Conservation (phyloP, 1,140 invertebrate species). For the Eriosoma lanigerum region DNA sequence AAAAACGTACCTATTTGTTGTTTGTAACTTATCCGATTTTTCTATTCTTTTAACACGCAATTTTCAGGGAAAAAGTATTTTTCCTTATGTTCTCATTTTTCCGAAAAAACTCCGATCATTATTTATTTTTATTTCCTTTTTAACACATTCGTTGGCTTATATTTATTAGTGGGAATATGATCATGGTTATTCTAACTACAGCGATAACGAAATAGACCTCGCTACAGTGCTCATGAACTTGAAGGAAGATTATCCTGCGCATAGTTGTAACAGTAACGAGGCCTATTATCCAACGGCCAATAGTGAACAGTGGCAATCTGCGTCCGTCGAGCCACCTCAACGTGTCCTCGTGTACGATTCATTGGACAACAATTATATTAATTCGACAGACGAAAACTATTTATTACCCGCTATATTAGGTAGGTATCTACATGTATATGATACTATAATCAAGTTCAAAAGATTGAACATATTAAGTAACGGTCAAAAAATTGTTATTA, state of each 20-base stretch:
- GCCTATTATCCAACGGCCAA: background rate
- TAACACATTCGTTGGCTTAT: too few species aligned
- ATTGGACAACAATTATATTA: background rate
- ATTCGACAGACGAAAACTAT: background rate
- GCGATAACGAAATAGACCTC: constrained; percentile 40
- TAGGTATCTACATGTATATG: background rate
- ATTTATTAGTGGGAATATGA: constrained; percentile 39
- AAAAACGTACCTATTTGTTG: too few species aligned
- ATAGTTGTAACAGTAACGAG: background rate
- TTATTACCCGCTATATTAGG: constrained; percentile 16
- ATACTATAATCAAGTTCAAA: too few species aligned
- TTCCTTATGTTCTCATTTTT: too few species aligned
- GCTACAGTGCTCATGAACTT: constrained; percentile 36
- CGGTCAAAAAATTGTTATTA: too few species aligned
- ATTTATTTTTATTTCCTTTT: too few species aligned
- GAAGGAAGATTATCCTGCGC: constrained; percentile 22
- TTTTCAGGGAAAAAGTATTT: too few species aligned
- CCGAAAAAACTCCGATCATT: too few species aligned
- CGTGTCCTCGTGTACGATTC: constrained; percentile 3
- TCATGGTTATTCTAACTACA: constrained; percentile 10
- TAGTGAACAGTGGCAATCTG: background rate
- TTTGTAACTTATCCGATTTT: too few species aligned
- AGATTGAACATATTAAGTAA: too few species aligned
- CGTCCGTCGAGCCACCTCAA: background rate
- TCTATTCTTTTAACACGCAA: too few species aligned